phyloP scores from a whole-genome alignment of 2,888 invertebrate species.

The Plebejus anna region DNA sequence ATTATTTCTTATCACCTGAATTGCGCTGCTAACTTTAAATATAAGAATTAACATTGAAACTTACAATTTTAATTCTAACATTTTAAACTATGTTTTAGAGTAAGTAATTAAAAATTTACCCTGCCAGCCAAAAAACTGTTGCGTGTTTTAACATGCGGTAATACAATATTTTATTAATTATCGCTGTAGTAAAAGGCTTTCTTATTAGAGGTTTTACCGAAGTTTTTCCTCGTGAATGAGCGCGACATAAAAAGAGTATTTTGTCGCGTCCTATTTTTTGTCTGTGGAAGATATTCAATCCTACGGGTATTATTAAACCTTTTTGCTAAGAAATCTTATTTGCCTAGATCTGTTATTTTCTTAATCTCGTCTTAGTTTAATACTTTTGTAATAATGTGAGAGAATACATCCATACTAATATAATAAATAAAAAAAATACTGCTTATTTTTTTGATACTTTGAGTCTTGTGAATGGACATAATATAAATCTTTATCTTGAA shows the following conservation, averaged over 20 bases:
- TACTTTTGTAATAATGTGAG: not conserved
- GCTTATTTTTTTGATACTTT: not conserved
- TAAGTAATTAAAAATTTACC: conserved; percentile 6
- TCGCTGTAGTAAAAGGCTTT: not conserved
- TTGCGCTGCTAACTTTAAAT: not conserved
- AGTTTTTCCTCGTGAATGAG: conserved; percentile 1
- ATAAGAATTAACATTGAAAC: not conserved
- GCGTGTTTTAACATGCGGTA: conserved; percentile 10
- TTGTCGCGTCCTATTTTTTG: conserved; percentile 1
- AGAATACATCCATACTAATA: not conserved
- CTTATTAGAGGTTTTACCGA: not conserved
- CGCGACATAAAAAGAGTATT: conserved; percentile 6
- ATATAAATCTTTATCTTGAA: not conserved
- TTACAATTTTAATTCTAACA: not conserved
- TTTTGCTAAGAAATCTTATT: not conserved
- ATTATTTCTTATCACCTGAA: not conserved
- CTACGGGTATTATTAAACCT: conserved; percentile 7
- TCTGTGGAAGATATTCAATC: not conserved
- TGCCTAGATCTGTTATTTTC: not conserved
- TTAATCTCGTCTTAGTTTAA: not conserved
- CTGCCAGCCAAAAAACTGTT: not conserved
- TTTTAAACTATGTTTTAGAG: not conserved
- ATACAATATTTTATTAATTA: conserved; percentile 13
- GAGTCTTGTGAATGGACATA: not conserved
- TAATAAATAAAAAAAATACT: no score